phyloP scores from a whole-genome alignment of 2,113 vertebrate genomes.

The Chelonoidis abingdonii region DNA sequence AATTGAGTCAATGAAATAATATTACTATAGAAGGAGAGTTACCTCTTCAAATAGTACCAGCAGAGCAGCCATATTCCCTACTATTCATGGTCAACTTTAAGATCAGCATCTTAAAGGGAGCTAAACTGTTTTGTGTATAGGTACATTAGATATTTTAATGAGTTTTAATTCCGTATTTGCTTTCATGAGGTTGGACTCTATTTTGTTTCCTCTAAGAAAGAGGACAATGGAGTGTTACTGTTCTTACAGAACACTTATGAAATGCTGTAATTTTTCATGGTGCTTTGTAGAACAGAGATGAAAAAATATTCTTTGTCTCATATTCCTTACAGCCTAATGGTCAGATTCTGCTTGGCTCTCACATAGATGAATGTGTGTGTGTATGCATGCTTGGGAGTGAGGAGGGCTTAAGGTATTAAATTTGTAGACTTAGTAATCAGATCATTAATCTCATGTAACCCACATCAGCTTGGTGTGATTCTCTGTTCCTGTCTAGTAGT shows the following conservation, averaged over 20 bases:
- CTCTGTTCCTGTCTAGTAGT: background rate
- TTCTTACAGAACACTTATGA: background rate
- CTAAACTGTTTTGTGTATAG: background rate
- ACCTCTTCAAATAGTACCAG: background rate
- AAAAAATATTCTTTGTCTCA: background rate
- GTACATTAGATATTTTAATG: background rate
- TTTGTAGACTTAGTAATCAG: background rate
- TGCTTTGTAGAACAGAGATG: background rate
- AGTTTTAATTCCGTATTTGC: background rate
- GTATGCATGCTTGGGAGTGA: background rate
- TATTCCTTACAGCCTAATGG: background rate
- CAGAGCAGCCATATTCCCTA: background rate
- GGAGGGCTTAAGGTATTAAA: background rate
- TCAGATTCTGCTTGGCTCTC: background rate
- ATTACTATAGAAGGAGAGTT: background rate
- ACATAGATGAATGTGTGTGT: background rate
- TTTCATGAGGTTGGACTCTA: background rate
- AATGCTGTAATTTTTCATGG: background rate
- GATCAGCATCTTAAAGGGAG: background rate
- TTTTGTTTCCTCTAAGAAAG: background rate
- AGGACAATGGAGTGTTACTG: background rate
- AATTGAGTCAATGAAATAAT: background rate
- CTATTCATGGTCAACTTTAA: background rate
- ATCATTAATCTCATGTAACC: background rate
- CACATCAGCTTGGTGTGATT: background rate